A percentile compares a stretch with the other conserved stretches of the same genome.
Evolutionary conservation across 2,113 vertebrate species (phyloP).

Genomic region (Hippocampus abdominalis): DNA sequence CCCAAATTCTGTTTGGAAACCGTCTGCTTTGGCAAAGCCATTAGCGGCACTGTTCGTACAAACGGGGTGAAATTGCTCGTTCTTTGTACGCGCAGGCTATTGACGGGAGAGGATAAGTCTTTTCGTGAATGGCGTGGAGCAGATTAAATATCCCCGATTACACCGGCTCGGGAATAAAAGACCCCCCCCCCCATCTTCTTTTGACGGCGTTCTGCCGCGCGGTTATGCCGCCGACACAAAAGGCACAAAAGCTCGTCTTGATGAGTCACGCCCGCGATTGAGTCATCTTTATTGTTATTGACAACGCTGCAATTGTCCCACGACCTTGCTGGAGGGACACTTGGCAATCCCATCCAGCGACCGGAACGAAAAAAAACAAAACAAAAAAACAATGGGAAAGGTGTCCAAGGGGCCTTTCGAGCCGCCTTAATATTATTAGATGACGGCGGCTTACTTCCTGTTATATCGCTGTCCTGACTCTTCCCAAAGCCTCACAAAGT

Average conservation of each 20-base stretch:
- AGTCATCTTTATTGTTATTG: not conserved
- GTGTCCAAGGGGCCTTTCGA: not conserved
- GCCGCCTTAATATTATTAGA: constrained; percentile 12
- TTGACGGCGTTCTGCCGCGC: constrained; percentile 29
- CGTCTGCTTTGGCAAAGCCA: not conserved
- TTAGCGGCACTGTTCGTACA: constrained; percentile 4
- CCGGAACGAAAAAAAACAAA: not conserved
- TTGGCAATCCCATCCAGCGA: not conserved
- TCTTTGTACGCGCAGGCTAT: constrained; percentile 43
- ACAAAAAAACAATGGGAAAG: constrained; percentile 8
- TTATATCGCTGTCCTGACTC: constrained; percentile 38
- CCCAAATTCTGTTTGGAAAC: not conserved
- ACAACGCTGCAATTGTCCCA: not conserved
- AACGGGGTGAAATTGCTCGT: constrained; percentile 37
- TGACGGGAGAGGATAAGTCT: constrained; percentile 50
- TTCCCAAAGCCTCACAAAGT: constrained; percentile 17
- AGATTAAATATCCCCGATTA: constrained; percentile 57
- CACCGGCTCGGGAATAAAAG: constrained; percentile 31
- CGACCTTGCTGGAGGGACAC: not conserved
- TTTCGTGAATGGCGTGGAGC: constrained; percentile 45
- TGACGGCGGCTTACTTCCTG: constrained; percentile 32
- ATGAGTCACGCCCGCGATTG: not conserved
- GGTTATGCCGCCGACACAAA: not conserved
- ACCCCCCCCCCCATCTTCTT: no score
- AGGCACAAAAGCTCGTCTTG: not conserved